Evolutionary conservation across 2,888 invertebrate genomes (phyloP), one percentile per base, ranked within the genome.

Genomic region (Ceramica pisi): DNA sequence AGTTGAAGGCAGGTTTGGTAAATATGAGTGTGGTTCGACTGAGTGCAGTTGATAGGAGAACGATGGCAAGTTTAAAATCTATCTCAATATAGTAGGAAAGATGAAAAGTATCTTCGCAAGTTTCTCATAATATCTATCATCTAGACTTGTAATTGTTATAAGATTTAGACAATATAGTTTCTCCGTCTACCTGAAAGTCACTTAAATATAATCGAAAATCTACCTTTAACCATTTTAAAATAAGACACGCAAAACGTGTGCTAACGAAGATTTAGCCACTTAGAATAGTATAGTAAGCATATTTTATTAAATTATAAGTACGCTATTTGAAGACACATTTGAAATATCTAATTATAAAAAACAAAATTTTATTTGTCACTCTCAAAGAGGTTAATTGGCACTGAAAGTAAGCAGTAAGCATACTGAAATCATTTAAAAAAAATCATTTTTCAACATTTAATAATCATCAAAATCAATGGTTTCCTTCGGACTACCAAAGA

Each of bases 1-100:
- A 83, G 82, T 85, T 80, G 67, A 41, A 62, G 66, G 73, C 63
- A 83, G 48, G 72, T 65, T 74, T 78, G 51, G 77, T 70, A 74
- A 81, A 84, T 80, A 73, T 73, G 71, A 76, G 61, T 69, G 35
- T 31, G 56, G 53, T 64, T 72, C 70, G 51, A 67, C 56, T 69
- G 31, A 41, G 55, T 31, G 4, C 53, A 60, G 21, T 60, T 78
- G n/a, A 48, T 48, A 55, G n/a, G 38, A 69, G 31, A 66, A 56
- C 7, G 26, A 8, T 65, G 31, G 23, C 46, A 19, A 38, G 7
- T 44, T 55, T 72, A 6, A 41, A 23, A 46, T 14, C 9, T 63
- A 7, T 35, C 6, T 14, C 8, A 4, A 14, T 14, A 14, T 5
- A 19, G 1, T 19, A 4, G 1, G 7, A 19, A 46, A 46, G 1